Evolutionary conservation across 1,140 invertebrate species (phyloP), one percentile per base, ranked within the genome.

Genomic region (Cotesia chilonis): DNA sequence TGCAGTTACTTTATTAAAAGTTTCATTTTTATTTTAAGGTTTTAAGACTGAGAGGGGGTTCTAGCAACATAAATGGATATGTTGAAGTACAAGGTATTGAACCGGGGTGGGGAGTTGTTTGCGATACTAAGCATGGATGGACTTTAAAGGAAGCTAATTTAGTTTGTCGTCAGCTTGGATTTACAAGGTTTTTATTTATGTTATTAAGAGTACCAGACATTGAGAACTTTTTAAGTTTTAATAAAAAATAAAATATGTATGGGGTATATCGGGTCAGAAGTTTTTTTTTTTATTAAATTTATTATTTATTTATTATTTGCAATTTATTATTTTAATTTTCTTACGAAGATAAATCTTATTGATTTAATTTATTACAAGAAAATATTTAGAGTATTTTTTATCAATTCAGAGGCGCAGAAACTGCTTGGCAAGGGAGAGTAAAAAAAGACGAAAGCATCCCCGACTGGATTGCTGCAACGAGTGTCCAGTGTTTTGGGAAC

Each of bases 131-230:
- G 66, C 83, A 85, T 59, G 74, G 77, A 37, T 90, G 89, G 90
- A 88, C 81, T 57, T 78, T 88, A 7, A 83, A 87, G 35, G 88
- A 90, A 81, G 89, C 89, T 7, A 76, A 87, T 67, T 77, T 90
- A 35, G 83, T 90, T n/a, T 90, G 90, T 76, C 84, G 77, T 71
- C 88, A 89, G 74, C 81, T 90, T 0, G 89, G 90, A 55, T 90
- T 87, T 75, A 57, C 76, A 0, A 88, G 88, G 89, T 90, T 82
- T 14, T 28, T 28, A 28, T 28, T 28, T 28, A 28, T 2, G 28
- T 1, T 28, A 28, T 3, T 28, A 28, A 28, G 28, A 28, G 28
- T 28, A 28, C 28, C 28, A 28, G 28, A 28, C 28, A 28, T 28
- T 28, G 28, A 28, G 28, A 28, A 28, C 2, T 28, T 28, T 28